phyloP scores from a whole-genome alignment of 2,113 vertebrate genomes.

The Tragulus kanchil region DNA sequence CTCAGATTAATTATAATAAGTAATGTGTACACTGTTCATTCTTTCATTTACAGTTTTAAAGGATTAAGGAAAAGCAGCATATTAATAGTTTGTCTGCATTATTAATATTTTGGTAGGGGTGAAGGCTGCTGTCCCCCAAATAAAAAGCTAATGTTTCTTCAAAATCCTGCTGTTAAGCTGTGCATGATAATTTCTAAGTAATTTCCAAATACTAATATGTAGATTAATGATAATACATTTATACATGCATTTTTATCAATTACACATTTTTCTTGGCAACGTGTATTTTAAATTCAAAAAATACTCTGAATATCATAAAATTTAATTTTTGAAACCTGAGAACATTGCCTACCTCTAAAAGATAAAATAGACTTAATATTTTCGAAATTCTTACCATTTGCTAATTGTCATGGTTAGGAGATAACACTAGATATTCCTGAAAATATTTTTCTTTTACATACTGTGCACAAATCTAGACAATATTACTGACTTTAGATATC shows the following conservation, averaged over 20 bases:
- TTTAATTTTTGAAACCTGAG: conserved; percentile 73
- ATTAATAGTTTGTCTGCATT: conserved; percentile 14
- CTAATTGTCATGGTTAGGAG: neutral
- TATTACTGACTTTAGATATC: conserved; percentile 25
- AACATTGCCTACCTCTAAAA: neutral
- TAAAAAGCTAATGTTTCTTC: conserved; percentile 50
- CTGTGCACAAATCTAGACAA: neutral
- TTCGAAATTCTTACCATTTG: neutral
- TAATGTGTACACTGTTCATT: conserved; percentile 74
- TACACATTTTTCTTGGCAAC: conserved; percentile 73
- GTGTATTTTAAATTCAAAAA: conserved; percentile 75
- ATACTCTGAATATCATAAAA: conserved; percentile 68
- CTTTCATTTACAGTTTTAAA: conserved; percentile 77
- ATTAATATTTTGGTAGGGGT: conserved; percentile 11
- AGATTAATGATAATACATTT: conserved; percentile 63
- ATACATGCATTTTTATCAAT: conserved; percentile 70
- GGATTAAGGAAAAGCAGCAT: conserved; percentile 4
- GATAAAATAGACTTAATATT: neutral
- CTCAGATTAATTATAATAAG: conserved; percentile 78
- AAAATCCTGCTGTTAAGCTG: conserved; percentile 63
- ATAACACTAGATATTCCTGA: neutral
- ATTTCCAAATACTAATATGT: conserved; percentile 57
- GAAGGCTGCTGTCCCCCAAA: neutral
- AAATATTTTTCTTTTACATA: conserved; percentile 15
- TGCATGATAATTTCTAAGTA: conserved; percentile 71